Evolutionary conservation across 2,797 vertebrate species (phyloP).

Genomic region (Tapera naevia): DNA sequence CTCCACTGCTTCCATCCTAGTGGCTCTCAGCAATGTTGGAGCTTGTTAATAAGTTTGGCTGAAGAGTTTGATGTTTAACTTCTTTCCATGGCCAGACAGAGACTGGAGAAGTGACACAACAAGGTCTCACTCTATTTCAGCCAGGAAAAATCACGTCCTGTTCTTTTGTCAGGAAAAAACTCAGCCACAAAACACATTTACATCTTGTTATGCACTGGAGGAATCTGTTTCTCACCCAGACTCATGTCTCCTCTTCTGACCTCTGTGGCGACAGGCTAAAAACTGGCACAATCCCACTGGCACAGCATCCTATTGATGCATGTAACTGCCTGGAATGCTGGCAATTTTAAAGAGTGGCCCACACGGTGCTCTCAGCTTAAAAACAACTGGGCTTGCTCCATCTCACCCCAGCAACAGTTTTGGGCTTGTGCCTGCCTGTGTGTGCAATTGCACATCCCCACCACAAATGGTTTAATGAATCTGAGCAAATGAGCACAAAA

Average conservation of each 20-base stretch:
- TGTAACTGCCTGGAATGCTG: fast-evolving
- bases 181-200: neutral
- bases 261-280: fast-evolving
- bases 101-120: neutral
- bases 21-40: neutral
- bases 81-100: fast-evolving
- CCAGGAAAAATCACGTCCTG: neutral
- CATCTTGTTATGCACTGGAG: neutral
- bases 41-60: neutral
- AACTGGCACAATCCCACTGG: neutral
- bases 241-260: neutral
- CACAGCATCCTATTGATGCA: neutral
- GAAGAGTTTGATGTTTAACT: slow-evolving; percentile 41
- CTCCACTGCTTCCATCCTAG: neutral
- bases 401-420: neutral
- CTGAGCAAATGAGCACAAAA: neutral
- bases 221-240: neutral
- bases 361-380: neutral
- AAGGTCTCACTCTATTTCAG: neutral
- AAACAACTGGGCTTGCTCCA: neutral
- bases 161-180: neutral
- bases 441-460: neutral
- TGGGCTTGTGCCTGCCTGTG: neutral
- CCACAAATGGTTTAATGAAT: neutral
- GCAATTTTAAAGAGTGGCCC: neutral